phyloP scores from a whole-genome alignment of 1,140 invertebrate genomes.

The Nomia melanderi region DNA sequence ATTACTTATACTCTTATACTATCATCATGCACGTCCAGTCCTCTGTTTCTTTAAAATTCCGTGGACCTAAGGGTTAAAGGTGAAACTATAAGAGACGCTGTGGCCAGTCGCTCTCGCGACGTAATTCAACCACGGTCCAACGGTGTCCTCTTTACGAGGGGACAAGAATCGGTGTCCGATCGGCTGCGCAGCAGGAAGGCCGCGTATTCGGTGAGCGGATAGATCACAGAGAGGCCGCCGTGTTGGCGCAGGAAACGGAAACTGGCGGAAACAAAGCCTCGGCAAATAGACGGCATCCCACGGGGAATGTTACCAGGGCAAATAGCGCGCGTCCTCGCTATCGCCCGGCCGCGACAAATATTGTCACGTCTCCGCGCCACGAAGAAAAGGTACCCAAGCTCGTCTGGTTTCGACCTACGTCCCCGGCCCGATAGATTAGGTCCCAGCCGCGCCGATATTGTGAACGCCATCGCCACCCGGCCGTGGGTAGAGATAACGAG shows the following conservation, averaged over 20 bases:
- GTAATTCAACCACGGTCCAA: no score
- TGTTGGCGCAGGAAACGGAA: conserved; percentile 80
- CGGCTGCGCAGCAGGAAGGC: conserved; percentile 26
- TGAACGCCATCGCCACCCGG: conserved; percentile 41
- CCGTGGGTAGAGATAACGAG: conserved; percentile 54
- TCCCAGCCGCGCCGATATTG: conserved; percentile 44
- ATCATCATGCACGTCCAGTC: no score
- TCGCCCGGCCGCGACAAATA: conserved; percentile 71
- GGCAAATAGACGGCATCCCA: conserved; percentile 72
- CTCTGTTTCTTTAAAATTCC: no score
- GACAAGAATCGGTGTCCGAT: background rate
- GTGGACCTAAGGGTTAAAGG: no score
- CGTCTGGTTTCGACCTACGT: conserved; percentile 46
- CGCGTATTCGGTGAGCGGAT: conserved; percentile 70
- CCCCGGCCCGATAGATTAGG: conserved; percentile 58
- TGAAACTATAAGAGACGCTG: no score
- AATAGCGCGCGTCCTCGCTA: conserved; percentile 69
- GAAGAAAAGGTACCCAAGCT: conserved; percentile 35
- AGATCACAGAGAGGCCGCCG: conserved; percentile 74
- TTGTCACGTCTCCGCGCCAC: conserved; percentile 64
- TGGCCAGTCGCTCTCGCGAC: no score
- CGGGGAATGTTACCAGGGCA: conserved; percentile 73
- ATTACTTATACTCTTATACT: no score
- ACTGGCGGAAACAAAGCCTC: conserved; percentile 79
- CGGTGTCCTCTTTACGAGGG: no score